Percentiles rank a stretch among this genome's conserved stretches.
phyloP scores from a whole-genome alignment of 2,888 invertebrate genomes.

The Drosophila anceps region DNA sequence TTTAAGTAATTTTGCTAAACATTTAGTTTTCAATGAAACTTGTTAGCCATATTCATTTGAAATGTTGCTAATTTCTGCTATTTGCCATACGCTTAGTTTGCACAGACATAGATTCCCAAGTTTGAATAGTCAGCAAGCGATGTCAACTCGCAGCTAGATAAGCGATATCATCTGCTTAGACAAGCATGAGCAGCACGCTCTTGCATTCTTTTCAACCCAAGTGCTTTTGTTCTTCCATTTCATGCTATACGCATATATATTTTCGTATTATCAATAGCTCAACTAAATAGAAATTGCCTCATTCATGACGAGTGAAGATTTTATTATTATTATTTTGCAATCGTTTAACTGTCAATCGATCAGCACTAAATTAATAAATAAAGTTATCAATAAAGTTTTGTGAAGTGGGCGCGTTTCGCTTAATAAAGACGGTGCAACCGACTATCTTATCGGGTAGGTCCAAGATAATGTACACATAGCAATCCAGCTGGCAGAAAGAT shows the following conservation, averaged over 20 bases:
- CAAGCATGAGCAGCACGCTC: neutral
- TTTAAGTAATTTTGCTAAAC: too few relatives aligned
- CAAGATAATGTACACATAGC: slow-evolving; percentile 15
- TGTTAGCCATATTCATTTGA: neutral
- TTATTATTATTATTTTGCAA: neutral
- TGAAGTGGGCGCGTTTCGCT: slow-evolving; percentile 14
- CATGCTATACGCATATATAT: too few relatives aligned
- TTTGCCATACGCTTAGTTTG: neutral
- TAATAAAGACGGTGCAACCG: slow-evolving; percentile 2
- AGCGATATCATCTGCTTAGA: neutral
- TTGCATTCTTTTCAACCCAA: neutral
- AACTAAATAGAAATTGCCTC: neutral
- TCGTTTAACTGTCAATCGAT: slow-evolving; percentile 9
- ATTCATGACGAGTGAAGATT: slow-evolving; percentile 10
- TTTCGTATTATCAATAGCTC: neutral
- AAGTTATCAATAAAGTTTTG: slow-evolving; percentile 13
- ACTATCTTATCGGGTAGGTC: slow-evolving; percentile 44
- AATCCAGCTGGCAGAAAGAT: neutral
- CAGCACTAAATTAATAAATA: slow-evolving; percentile 28
- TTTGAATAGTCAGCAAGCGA: neutral
- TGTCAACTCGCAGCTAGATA: neutral
- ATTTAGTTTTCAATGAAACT: too few relatives aligned
- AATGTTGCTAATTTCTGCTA: neutral
- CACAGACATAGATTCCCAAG: neutral
- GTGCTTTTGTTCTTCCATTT: too few relatives aligned